phyloP scores from a whole-genome alignment of 2,113 vertebrate genomes.

The Maccullochella peelii region DNA sequence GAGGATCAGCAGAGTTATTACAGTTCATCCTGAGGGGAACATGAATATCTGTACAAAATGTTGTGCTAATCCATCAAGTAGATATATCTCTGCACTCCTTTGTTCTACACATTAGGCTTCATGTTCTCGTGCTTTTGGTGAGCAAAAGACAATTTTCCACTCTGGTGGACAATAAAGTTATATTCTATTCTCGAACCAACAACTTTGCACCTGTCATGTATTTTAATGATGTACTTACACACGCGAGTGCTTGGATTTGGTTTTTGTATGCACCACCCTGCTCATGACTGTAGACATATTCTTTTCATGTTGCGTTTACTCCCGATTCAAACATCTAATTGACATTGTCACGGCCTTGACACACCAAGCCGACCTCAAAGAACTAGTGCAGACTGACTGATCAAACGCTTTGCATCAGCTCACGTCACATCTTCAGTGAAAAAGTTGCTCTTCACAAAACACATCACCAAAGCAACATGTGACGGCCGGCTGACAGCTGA shows the following conservation, averaged over 20 bases:
- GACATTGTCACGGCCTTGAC: slow-evolving; percentile 3
- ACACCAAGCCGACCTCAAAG: slow-evolving; percentile 5
- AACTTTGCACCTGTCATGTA: too few species aligned
- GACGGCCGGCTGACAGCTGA: neutral
- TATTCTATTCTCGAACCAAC: too few species aligned
- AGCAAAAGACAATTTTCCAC: too few species aligned
- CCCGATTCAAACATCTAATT: neutral
- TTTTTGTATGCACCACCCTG: too few species aligned
- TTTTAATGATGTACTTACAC: too few species aligned
- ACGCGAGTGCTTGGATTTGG: too few species aligned
- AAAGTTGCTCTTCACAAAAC: neutral
- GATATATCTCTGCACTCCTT: too few species aligned
- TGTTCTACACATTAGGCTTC: too few species aligned
- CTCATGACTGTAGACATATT: neutral
- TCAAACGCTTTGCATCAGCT: slow-evolving; percentile 17
- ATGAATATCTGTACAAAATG: neutral
- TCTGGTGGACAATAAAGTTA: too few species aligned
- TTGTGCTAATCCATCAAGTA: too few species aligned
- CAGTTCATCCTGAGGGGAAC: neutral
- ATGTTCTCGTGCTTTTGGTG: too few species aligned
- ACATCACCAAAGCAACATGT: neutral
- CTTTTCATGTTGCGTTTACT: neutral
- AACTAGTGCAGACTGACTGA: slow-evolving; percentile 3
- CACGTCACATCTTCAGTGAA: neutral
- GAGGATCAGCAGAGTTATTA: neutral